Evolutionary conservation across 2,888 invertebrate genomes (phyloP).

Genomic region (Meghimatium bilineatum): DNA sequence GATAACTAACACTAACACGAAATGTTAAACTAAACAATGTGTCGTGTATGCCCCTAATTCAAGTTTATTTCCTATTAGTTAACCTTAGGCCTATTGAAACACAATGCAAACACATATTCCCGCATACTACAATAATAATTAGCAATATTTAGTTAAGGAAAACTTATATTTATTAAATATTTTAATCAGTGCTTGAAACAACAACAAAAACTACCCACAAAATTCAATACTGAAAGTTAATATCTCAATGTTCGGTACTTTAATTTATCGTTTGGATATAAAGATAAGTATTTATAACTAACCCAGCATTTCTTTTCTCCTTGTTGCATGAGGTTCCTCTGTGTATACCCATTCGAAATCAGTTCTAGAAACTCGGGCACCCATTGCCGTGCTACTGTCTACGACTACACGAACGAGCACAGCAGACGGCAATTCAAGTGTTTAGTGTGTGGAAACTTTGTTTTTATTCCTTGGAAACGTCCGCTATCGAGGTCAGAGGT

Average conservation of each 20-base stretch:
- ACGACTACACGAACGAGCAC: not conserved
- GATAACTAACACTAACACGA: no score
- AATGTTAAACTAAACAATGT: no score
- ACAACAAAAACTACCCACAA: not conserved
- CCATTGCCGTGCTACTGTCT: slow-evolving; percentile 82
- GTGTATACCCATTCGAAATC: slow-evolving; percentile 99
- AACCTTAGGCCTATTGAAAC: no score
- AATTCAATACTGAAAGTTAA: not conserved
- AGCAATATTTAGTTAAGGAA: not conserved
- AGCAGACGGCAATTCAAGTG: not conserved
- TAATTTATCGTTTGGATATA: not conserved
- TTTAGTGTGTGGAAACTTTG: not conserved
- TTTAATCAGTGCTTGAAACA: not conserved
- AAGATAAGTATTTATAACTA: not conserved
- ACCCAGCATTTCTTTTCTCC: slow-evolving; percentile 95
- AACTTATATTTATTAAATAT: not conserved
- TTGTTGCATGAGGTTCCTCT: slow-evolving; percentile 97
- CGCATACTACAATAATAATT: no score
- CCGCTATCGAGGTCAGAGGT: not conserved
- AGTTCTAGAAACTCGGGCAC: slow-evolving; percentile 92
- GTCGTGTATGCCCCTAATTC: no score
- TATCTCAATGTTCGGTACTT: not conserved
- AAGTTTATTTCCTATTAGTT: no score
- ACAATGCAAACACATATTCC: no score
- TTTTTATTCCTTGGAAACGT: not conserved